Evolutionary conservation across 2,113 vertebrate genomes (phyloP), one percentile per base, ranked within the genome.

Genomic region (Pica pica): DNA sequence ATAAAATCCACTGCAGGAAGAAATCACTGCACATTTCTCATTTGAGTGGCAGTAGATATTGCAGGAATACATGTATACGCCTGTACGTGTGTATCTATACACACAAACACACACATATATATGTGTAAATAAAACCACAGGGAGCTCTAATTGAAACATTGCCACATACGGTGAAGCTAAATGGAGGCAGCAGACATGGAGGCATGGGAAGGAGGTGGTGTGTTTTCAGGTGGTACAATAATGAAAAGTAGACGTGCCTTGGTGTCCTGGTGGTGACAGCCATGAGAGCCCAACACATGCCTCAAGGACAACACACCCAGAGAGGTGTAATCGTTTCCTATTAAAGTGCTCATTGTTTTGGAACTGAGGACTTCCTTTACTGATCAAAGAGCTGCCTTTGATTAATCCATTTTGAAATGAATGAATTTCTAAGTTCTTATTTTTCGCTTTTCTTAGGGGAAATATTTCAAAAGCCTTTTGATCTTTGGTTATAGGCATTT

Each of bases 401-500:
- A 87, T 93, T 81, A 89, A 92, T 37, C 64, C 19, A 64, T 90
- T 87, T 89, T 60, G 64, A 87, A 94, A 89, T 39, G 18, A 89
- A 52, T 27, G 30, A 13, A 84, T 90, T 88, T 83, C 75, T n/a
- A 82, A 50, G 68, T 77, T 90, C 46, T 73, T 41, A 26, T 60
- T 71, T 89, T 92, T 83, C 1, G 1, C 26, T 91, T 88, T 92
- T 90, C 92, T 73, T 85, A 53, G 41, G 53, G 90, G 87, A 79
- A 23, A 7, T 53, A 57, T 93, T 93, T 95, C 90, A 93, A 94
- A 94, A 87, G 94, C 70, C 61, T 90, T 91, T 93, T 95, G 91
- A 92, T 95, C 87, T 89, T 60, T 57, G 81, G 31, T 82, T 83
- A 41, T 24, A 61, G 77, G 73, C 80, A 41, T 89, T 95, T 95